A percentile compares a stretch with the other conserved stretches of the same genome.
phyloP scores from a whole-genome alignment of 2,113 vertebrate genomes.

The Percopsis transmontana region DNA sequence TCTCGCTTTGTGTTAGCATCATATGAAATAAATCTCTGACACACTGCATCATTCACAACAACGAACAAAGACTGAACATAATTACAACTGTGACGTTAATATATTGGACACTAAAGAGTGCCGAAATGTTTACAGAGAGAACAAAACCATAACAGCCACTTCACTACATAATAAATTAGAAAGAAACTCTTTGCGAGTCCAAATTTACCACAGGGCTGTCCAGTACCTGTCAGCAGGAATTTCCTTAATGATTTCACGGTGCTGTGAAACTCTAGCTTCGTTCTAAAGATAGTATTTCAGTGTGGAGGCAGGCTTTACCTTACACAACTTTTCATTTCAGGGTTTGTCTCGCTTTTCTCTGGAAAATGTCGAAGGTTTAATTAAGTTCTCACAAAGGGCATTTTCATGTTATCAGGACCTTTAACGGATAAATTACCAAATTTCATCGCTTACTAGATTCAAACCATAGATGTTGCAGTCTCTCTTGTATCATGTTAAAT shows the following conservation, averaged over 20 bases:
- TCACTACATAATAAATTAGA: conserved; percentile 19
- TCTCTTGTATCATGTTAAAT: neutral
- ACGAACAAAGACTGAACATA: neutral
- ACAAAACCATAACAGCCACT: neutral
- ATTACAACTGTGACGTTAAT: neutral
- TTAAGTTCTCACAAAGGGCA: neutral
- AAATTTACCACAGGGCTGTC: conserved; percentile 1
- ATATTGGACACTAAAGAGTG: conserved; percentile 1
- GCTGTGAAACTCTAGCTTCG: neutral
- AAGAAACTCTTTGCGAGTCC: conserved; percentile 8
- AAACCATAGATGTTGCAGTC: neutral
- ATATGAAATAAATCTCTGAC: neutral
- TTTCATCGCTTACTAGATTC: neutral
- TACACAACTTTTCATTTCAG: neutral
- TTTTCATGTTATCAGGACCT: neutral
- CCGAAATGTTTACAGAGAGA: neutral
- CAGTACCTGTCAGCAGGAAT: neutral
- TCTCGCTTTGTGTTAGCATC: neutral
- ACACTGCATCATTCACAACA: neutral
- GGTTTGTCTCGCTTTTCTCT: neutral
- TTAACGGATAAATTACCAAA: neutral
- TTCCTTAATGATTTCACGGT: neutral
- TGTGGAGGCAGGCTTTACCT: neutral
- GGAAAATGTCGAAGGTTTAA: conserved; percentile 1
- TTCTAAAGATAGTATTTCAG: neutral